Base-by-base conservation (phyloP, 2,797 vertebrate genomes). In the Podarcis siculus region DNA sequence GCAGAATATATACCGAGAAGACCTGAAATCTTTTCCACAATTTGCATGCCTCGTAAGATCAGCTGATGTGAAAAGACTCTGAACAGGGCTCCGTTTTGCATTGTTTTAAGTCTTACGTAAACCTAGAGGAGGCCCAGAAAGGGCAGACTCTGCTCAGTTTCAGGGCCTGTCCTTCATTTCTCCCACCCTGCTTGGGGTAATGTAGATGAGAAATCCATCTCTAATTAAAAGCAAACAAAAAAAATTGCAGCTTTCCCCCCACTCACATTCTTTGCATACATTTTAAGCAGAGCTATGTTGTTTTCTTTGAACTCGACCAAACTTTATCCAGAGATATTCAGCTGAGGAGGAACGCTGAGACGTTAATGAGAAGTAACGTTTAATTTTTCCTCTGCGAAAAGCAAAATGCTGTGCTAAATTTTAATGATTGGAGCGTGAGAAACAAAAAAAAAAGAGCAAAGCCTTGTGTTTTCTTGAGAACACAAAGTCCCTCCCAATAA, bases 221-320 rank as follows among this genome's bases (percentile, higher is more conserved):
- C 93, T 96, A 97, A 97, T 97, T 96, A 96, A 97, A 96, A 95
- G 94, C 96, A 96, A 97, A 94, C 86, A 96, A 91, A 95, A 94
- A 94, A 94, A 94, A 95, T 93, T 92, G 91, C 42, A 90, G 84
- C 92, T 94, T 95, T 93, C 84, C 92, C 39, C 82, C 61, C 89
- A 86, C 92, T 91, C 93, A 92, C 95, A 96, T 97, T 96, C 96
- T 94, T 96, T 86, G 93, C 96, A 95, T 97, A 95, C 86, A 89
- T 66, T 93, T 55, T 94, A 92, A 95, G 92, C 1, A 1, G 91
- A 93, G 86, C 13, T 94, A 92, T 93, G 85, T 89, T 90, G 83
- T 95, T 93, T 93, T 91, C 88, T 92, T 87, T 87, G 86, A 90
- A 93, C 88, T 95, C 89, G 89, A 83, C 90, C 81, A 92, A 90